Evolutionary conservation across 2,797 vertebrate species (phyloP), one percentile per base, ranked within the genome.

Genomic region (Pterois miles): DNA sequence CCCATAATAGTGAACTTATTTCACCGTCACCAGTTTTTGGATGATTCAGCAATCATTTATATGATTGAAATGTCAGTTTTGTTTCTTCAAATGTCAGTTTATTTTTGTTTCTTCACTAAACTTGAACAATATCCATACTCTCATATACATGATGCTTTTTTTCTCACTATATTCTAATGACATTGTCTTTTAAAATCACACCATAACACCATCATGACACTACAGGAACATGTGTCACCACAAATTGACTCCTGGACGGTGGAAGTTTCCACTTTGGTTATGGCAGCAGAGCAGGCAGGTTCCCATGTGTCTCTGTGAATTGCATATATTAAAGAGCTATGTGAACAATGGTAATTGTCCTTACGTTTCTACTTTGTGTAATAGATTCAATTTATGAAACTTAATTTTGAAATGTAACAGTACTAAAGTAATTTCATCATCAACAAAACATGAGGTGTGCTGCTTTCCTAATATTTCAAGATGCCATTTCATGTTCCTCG

Each of bases 21-120:
- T 58, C 38, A 50, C 4, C 0, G 16, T 89, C 88, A 87, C 84
- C 86, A 88, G 2, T 81, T 87, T 83, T 73, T 29, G 2, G 27
- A 27, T 27, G 16, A 29, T n/a, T 33, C 18, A 73, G 72, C 10
- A 68, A 57, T 53, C 10, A 27, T 40, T 73, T 63, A 52, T n/a
- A 34, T 67, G 34, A 76, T 53, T 27, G 13, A 22, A 27, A 67
- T 53, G 7, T 34, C 43, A 50, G 3, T 25, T 36, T 22, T 22
- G 27, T 67, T 64, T 79, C 29, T 14, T 62, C n/a, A 22, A 27
- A 67, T 53, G 7, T 34, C 43, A 50, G 3, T 25, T 36, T 22
- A 23, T 67, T 64, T 79, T 23, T 14, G 58, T 56, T 34, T 8
- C 1, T 13, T 64, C 29, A 56, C 29, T 6, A 48, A 63, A 14